Base-by-base conservation (phyloP, 2,113 vertebrate genomes). In the Paralichthys olivaceus region DNA sequence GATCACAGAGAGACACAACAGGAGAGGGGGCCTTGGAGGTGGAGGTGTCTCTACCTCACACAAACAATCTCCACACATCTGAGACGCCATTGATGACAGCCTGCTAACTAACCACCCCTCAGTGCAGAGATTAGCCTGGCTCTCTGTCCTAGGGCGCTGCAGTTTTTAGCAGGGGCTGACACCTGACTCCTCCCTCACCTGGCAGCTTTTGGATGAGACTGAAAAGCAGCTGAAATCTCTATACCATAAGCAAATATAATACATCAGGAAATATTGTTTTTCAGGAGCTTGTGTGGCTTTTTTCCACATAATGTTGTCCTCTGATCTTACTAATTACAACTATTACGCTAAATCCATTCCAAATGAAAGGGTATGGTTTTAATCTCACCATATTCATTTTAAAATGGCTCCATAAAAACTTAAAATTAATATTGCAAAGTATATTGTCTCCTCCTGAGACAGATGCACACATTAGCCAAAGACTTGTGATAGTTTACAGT, bases 1-100 rank as follows among this genome's bases (percentile, higher is more conserved):
- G 95, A 97, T 98, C 96, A 97, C 95, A 96, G 95, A 96, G 94
- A 94, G 94, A 95, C 95, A 94, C 94, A 92, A 95, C 94, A 94
- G 95, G 91, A 95, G 94, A 94, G 81, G 93, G 92, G 55, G 93
- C 88, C 87, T 95, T 84, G 93, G 92, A 94, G 95, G 96, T 94
- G 94, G 93, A 86, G 95, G 94, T 95, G 95, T 95, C 93, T 94
- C 94, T 93, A 94, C 95, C 95, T 95, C 97, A 95, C 94, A 95
- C 95, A 95, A 91, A 87, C 81, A 88, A 83, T 68, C 87, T 78
- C 68, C 53, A 65, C 72, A 61, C 89, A 84, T 34, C 77, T 79
- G 76, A 82, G 76, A 62, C 49, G 0, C 74, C 75, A 55, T 12
- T 70, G 87, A 89, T 69, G 76, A 86, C 77, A 88, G 68, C 59